Conservation (phyloP, 2,797 vertebrate species). For the Lemur catta region DNA sequence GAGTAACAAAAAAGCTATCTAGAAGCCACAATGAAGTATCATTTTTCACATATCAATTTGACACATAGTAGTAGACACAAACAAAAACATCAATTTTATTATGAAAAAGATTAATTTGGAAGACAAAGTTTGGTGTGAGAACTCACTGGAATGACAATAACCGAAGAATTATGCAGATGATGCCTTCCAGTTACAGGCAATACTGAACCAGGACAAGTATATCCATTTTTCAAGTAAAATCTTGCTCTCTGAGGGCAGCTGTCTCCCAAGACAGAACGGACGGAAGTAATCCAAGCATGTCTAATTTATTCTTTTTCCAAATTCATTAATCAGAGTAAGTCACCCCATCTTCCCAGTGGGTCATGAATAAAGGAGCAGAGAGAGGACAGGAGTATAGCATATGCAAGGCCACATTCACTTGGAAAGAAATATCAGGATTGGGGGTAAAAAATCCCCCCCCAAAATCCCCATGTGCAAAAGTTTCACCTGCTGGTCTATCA, state of each 20-base stretch:
- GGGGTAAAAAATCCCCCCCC: not conserved
- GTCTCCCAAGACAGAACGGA: not conserved
- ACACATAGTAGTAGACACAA: not conserved
- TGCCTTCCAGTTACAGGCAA: not conserved
- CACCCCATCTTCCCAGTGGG: fast-evolving
- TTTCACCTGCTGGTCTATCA: not conserved
- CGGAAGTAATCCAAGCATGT: not conserved
- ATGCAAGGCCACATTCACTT: not conserved
- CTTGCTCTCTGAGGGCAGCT: not conserved
- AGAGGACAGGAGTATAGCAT: not conserved
- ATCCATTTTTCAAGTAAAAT: not conserved
- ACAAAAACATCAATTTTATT: not conserved
- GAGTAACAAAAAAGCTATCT: not conserved
- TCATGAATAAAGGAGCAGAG: not conserved
- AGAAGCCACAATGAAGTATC: not conserved
- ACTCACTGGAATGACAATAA: not conserved
- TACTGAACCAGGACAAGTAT: not conserved
- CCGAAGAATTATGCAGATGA: not conserved
- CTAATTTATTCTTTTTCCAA: not conserved
- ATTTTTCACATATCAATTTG: not conserved
- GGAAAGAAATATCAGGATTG: not conserved
- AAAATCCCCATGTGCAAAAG: not conserved
- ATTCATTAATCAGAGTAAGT: not conserved
- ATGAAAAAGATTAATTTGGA: not conserved
- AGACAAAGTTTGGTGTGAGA: not conserved